Conservation (phyloP, 2,797 vertebrate genomes). For the Bradypus variegatus region DNA sequence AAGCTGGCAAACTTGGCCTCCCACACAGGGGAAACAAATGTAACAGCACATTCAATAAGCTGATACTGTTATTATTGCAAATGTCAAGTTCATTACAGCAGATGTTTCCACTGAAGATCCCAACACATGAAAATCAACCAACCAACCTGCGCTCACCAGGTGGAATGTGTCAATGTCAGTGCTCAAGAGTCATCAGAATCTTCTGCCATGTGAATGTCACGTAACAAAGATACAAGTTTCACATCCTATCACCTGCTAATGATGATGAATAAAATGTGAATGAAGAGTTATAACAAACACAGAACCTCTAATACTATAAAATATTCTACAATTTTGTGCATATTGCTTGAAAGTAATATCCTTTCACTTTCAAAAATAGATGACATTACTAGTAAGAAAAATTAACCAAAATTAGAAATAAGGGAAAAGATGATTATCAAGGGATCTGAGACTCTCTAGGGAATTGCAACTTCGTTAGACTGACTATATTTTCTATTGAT, state of each 20-base stretch:
- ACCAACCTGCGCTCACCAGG: conserved; percentile 50
- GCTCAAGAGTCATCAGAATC: conserved; percentile 24
- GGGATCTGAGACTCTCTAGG: neutral
- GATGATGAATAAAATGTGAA: neutral
- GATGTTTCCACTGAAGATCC: conserved; percentile 68
- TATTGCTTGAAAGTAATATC: neutral
- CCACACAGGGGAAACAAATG: conserved; percentile 53
- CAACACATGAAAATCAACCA: conserved; percentile 66
- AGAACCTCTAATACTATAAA: neutral
- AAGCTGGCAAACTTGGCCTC: neutral
- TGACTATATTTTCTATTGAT: neutral
- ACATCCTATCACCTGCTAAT: neutral
- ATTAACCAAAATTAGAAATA: neutral
- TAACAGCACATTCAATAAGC: conserved; percentile 71
- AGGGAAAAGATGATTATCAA: neutral
- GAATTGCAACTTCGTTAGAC: neutral
- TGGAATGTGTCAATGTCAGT: conserved; percentile 42
- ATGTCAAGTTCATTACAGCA: conserved; percentile 73
- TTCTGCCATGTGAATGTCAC: neutral
- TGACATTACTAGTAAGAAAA: neutral
- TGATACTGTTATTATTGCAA: conserved; percentile 67
- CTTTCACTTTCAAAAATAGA: neutral
- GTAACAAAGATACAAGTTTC: neutral
- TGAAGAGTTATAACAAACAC: conserved; percentile 20
- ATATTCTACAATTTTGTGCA: neutral